Evolutionary conservation across 2,113 vertebrate species (phyloP), one percentile per base, ranked within the genome.

Genomic region (Pelodiscus sinensis): DNA sequence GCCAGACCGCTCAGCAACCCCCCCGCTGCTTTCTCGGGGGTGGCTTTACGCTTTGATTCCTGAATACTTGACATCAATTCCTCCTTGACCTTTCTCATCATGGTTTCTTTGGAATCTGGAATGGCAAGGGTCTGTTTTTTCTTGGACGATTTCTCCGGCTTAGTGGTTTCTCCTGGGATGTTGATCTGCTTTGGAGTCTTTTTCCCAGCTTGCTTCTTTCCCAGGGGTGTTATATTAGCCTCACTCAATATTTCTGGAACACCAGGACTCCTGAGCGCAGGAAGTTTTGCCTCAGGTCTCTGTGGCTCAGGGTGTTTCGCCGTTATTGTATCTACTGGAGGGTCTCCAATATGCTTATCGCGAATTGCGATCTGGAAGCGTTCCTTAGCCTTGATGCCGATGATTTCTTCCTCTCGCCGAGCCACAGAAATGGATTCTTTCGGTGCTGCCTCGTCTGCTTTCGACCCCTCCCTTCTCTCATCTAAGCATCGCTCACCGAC

Each of bases 11-110:
- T 54, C 9, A 73, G 81, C 75, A 91, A 9, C 5, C 8, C 94
- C 84, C 81, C 86, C 84, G 75, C 4, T 24, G 78, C 6, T 25
- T 35, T 0, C 71, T 11, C 3, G 1, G 6, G 29, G 82, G 54
- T 65, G 56, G 73, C 55, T 89, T 92, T 92, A 18, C 0, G 14
- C n/a, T 89, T 50, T 82, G 97, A 97, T 95, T 98, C 97, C 6
- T 94, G 73, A 0, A 82, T 65, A 27, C 96, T 84, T 50, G 97
- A 94, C 94, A 81, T 13, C 0, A 94, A 55, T 58, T 87, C 94
- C 79, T 92, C 86, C 90, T 85, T 94, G 79, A 90, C 84, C n/a
- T 92, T 87, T 81, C 60, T 81, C 75, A 90, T 84, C 73, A 58
- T 58, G 25, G 75, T 89, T 91, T 94, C 82, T 60, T 86, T 94